A percentile compares a stretch with the other conserved stretches of the same genome.
Conservation (phyloP, 2,888 invertebrate genomes). For the Nasonovia ribisnigri region DNA sequence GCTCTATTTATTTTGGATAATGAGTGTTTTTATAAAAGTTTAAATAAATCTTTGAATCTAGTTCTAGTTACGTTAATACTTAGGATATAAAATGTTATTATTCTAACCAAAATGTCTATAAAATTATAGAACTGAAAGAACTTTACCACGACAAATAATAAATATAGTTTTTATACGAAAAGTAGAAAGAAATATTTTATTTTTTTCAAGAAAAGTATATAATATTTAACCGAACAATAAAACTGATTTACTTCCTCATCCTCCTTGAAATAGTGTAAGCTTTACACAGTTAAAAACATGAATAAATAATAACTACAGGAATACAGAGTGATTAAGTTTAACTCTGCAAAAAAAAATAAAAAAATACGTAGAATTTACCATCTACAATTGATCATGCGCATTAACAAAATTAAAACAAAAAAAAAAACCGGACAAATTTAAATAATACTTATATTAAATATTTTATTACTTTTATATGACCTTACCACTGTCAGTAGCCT, state of each 20-base stretch:
- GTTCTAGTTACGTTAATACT: neutral
- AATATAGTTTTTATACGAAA: neutral
- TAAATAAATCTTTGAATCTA: neutral
- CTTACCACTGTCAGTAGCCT: neutral
- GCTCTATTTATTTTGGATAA: neutral
- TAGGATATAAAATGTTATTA: neutral
- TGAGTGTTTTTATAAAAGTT: neutral
- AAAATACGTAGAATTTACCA: neutral
- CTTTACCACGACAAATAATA: neutral
- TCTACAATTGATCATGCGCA: neutral
- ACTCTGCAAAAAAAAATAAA: neutral
- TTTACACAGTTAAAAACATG: neutral
- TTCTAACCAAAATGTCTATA: neutral
- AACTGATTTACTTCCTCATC: neutral
- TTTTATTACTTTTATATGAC: neutral
- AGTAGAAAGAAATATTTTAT: neutral
- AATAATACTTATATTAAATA: neutral
- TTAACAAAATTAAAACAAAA: neutral
- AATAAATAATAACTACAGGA: neutral
- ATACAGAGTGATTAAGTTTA: neutral
- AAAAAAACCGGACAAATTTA: neutral
- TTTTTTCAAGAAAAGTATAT: neutral
- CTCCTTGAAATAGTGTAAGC: neutral
- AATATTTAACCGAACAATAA: neutral
- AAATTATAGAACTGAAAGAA: neutral